Base-by-base conservation (phyloP, 2,113 vertebrate genomes). In the Caloenas nicobarica region DNA sequence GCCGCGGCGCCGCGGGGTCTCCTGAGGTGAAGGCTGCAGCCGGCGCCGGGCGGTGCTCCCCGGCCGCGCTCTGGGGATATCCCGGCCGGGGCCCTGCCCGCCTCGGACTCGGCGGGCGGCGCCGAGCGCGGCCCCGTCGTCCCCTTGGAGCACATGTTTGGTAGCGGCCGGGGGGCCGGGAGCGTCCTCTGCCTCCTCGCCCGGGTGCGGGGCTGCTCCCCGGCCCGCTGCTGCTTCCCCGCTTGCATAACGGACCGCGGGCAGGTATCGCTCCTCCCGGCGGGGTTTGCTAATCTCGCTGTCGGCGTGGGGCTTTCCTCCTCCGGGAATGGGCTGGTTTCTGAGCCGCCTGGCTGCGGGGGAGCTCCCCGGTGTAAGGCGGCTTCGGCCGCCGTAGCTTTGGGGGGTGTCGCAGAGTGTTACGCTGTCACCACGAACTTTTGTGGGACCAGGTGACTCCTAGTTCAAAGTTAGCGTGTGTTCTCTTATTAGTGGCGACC, bases 371-470 rank as follows among this genome's bases (percentile, higher is more conserved):
- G 9, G 24, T 16, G n/a, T 18, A 0, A 21, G 46, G 36, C 3
- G 14, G 1, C 48, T 28, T 34, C n/a, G n/a, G n/a, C n/a, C n/a
- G n/a, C n/a, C n/a, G n/a, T n/a, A n/a, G n/a, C n/a, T n/a, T n/a
- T n/a, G n/a, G n/a, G n/a, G n/a, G 21, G 13, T 40, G 22, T 33
- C 76, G 10, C 58, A 1, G 22, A 7, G 3, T 38, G 38, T 5
- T 14, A 6, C 3, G 1, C 10, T 18, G 40, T 29, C 13, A 1
- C 23, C 33, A 1, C 57, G 17, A 16, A 57, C 76, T 61, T 76
- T 1, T 6, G 0, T 1, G 58, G 29, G 28, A 8, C 40, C 24
- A 5, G 9, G 0, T 24, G 50, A 23, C 25, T 56, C 0, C 48
- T 25, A 11, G 29, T 10, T 5, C 50, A 3, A 6, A 38, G 58